Base-by-base conservation (phyloP, 1,140 invertebrate species). In the Thaumetopoea pityocampa region DNA sequence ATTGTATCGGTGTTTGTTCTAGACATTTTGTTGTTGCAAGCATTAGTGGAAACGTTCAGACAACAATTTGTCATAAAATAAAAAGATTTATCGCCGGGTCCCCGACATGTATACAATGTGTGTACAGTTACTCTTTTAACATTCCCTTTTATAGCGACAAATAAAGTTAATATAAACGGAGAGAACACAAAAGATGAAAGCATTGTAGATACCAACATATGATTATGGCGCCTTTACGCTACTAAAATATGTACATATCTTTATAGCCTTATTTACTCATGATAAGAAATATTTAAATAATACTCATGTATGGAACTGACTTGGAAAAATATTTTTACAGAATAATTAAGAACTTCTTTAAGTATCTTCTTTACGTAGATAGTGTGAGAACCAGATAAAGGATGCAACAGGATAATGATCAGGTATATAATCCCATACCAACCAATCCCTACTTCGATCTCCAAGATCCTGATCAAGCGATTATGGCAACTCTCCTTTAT, bases 41-140 rank as follows among this genome's bases (percentile, higher is more conserved):
- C 69, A 71, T 65, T 60, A 69, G 60, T 58, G 49, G 49, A 50
- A 49, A 51, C 27, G 46, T 54, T 62, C 63, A 62, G 67, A 76
- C 73, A 74, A 78, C 78, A 70, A 80, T 83, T 80, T 83, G 76
- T 83, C 73, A 83, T 83, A 83, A 80, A 82, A 80, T 80, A 80
- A 74, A 82, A 72, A 80, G 76, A 83, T 83, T 83, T 83, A 83
- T 83, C 54, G 67, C 60, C 52, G 38, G 36, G 44, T 51, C 40
- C 53, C 34, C 50, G 29, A 49, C 60, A 61, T 41, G 22, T 67
- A 66, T 63, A 66, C 58, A 73, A 65, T 71, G 56, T 53, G n/a
- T n/a, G 42, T 54, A 52, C 58, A 68, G 61, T 58, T 59, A 69
- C 71, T 78, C 63, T 67, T 51, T 65, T 77, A 68, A 65, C 67